These are phyloP conservation scores for Phyllotreta cruciferae DNA, from an alignment of 2,888 invertebrate species.

Conservation along the genomic window DNA sequence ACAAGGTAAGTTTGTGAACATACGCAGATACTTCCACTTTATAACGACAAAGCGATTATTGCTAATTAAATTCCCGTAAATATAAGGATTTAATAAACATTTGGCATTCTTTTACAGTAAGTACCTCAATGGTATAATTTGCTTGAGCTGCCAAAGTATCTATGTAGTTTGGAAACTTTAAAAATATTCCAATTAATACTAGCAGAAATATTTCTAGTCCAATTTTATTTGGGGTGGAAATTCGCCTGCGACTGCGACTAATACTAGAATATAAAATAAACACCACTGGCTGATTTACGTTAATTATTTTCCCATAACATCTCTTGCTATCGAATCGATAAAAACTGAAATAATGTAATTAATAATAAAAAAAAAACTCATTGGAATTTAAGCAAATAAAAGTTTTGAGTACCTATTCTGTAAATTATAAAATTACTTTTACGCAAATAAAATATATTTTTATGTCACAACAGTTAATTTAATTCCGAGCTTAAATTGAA, in stretches of 20 bases:
- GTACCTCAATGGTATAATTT: too few relatives aligned
- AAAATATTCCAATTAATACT: too few relatives aligned
- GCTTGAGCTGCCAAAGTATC: too few relatives aligned
- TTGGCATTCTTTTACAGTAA: too few relatives aligned
- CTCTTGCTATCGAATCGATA: too few relatives aligned
- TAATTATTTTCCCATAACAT: conserved; percentile 1
- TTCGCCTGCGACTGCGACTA: too few relatives aligned
- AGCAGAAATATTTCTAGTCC: too few relatives aligned
- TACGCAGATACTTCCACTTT: conserved; percentile 13
- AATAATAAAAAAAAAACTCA: background rate
- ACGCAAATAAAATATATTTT: conserved; percentile 7
- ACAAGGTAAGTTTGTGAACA: conserved; percentile 16
- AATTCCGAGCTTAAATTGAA: background rate
- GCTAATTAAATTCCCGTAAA: background rate
- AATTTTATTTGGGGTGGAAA: too few relatives aligned
- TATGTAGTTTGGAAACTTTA: too few relatives aligned
- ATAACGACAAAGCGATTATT: conserved; percentile 1
- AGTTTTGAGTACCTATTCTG: conserved; percentile 19
- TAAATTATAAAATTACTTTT: conserved; percentile 10
- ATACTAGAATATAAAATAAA: too few relatives aligned
- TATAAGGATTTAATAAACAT: background rate
- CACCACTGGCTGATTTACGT: background rate
- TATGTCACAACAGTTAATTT: too few relatives aligned
- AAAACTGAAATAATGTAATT: conserved; percentile 2
- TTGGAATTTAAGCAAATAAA: conserved; percentile 4